phyloP scores from a whole-genome alignment of 2,888 invertebrate genomes.

The Uropetala carovei region DNA sequence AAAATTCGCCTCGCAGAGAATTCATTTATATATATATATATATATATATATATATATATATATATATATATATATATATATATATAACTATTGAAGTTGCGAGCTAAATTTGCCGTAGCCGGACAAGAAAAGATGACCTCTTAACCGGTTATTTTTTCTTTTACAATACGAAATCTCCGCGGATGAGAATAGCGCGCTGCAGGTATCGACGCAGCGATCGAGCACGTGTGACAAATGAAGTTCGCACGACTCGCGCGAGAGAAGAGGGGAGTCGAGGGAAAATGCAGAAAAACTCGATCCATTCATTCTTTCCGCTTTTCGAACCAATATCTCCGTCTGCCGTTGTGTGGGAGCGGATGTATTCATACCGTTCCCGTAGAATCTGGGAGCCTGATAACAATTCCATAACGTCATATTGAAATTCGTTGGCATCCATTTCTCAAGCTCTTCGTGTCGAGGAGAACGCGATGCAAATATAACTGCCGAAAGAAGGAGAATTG shows the following conservation, averaged over 20 bases:
- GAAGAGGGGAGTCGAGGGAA: no score
- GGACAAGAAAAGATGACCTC: no score
- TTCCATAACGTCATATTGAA: conserved; percentile 6
- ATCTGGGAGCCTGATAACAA: not conserved
- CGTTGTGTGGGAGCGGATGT: not conserved
- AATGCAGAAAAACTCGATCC: not conserved
- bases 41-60: no score
- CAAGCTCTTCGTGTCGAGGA: not conserved
- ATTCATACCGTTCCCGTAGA: not conserved
- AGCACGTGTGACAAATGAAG: not conserved
- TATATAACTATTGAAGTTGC: no score
- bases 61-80: no score
- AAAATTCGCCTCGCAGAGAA: no score
- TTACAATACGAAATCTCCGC: no score
- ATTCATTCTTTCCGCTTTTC: not conserved
- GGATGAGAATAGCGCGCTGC: no score
- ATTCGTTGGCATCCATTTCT: not conserved
- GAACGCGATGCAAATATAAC: not conserved
- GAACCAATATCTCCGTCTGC: not conserved
- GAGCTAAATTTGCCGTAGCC: no score
- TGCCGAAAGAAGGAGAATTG: not conserved
- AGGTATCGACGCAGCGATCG: no score
- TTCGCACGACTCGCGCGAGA: not conserved
- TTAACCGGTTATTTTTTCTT: no score
- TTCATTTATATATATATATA: no score